Evolutionary conservation across 2,888 invertebrate genomes (phyloP).

Genomic region (Xestia c-nigrum): DNA sequence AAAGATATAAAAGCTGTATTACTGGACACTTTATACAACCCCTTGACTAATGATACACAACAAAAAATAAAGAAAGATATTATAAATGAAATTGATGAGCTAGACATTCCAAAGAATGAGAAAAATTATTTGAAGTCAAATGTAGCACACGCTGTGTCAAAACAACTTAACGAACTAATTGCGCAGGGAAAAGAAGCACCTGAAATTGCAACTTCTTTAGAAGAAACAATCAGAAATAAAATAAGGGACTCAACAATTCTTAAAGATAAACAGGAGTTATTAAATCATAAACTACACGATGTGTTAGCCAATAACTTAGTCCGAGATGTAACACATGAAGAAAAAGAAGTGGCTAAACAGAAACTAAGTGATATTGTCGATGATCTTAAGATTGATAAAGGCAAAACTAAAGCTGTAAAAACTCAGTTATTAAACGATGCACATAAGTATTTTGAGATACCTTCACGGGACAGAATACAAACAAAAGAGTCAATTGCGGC

Average conservation of each 20-base stretch:
- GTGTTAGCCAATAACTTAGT: constrained; percentile 29
- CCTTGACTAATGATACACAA: constrained; percentile 3
- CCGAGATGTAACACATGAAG: constrained; percentile 23
- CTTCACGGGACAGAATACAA: background rate
- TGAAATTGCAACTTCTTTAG: constrained; percentile 9
- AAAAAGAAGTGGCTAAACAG: constrained; percentile 22
- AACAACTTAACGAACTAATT: constrained; percentile 8
- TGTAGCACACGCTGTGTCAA: background rate
- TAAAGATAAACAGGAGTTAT: constrained; percentile 16
- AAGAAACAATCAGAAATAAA: constrained; percentile 1
- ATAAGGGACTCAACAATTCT: constrained; percentile 20
- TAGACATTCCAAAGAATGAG: constrained; percentile 1
- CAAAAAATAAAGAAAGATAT: constrained; percentile 10
- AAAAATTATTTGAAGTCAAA: constrained; percentile 15
- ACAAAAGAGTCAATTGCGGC: constrained; percentile 2
- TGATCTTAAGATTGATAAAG: background rate
- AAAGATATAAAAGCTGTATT: constrained; percentile 6
- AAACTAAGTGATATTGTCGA: constrained; percentile 24
- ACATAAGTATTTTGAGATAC: constrained; percentile 3
- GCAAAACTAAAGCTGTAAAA: constrained; percentile 12
- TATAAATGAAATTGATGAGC: constrained; percentile 14
- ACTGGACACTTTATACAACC: constrained; percentile 16
- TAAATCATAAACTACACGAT: constrained; percentile 15
- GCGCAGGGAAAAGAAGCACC: constrained; percentile 1
- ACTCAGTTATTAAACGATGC: background rate